These are phyloP conservation scores for Thecophora atra DNA, from an alignment of 2,888 invertebrate species.

Conservation along the genomic window DNA sequence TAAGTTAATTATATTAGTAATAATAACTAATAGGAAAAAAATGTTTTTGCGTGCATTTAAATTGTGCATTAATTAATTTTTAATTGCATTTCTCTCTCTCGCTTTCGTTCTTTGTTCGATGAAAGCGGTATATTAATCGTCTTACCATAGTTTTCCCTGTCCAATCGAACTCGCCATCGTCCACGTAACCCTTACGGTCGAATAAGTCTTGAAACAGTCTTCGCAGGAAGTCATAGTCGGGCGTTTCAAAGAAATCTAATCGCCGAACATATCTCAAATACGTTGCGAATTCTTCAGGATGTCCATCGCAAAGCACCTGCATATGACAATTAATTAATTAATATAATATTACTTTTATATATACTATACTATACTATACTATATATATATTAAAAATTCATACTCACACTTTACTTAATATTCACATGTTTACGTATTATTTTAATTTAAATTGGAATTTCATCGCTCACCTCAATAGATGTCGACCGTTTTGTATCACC, in stretches of 20 bases:
- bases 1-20: conserved; percentile 14
- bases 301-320: conserved; percentile 81
- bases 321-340: conserved; percentile 29
- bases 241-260: conserved; percentile 99
- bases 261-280: conserved; percentile 97
- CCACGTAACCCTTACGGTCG: conserved; percentile 85
- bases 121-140: conserved; percentile 25
- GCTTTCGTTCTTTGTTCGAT: too few species aligned
- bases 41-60: neutral
- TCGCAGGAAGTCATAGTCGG: conserved; percentile 98
- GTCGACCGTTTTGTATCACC: conserved; percentile 99
- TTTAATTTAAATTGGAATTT: neutral
- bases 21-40: neutral
- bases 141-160: conserved; percentile 83
- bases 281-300: conserved; percentile 96
- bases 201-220: conserved; percentile 94
- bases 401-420: too few species aligned
- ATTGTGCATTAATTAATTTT: too few species aligned
- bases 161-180: conserved; percentile 96
- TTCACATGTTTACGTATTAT: too few species aligned
- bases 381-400: too few species aligned
- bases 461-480: conserved; percentile 84
- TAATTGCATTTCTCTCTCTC: too few species aligned
- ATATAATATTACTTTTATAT: neutral
- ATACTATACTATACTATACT: too few species aligned